Percentiles rank a stretch among this genome's conserved stretches.
phyloP scores from a whole-genome alignment of 1,140 invertebrate genomes.

The Drosophila obscura region DNA sequence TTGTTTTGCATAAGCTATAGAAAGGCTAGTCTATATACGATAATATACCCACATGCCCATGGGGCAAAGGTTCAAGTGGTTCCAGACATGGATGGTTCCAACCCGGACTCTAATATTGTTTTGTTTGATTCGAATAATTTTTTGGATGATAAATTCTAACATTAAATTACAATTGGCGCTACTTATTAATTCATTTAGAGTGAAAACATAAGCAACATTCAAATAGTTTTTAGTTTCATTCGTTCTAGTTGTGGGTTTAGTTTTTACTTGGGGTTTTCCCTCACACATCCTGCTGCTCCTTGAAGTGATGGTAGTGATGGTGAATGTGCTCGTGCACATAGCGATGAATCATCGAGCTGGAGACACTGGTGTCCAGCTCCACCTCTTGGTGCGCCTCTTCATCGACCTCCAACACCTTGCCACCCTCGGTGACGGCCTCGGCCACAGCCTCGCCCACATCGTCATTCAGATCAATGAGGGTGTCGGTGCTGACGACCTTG shows the following conservation, averaged over 20 bases:
- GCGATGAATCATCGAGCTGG: constrained; percentile 83
- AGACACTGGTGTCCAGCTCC: constrained; percentile 82
- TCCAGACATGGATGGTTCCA: constrained; percentile 16
- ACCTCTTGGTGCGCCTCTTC: constrained; percentile 73
- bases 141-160: constrained; percentile 33
- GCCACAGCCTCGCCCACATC: constrained; percentile 71
- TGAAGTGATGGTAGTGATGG: constrained; percentile 92
- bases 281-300: constrained; percentile 79
- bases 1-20: constrained; percentile 33
- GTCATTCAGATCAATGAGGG: constrained; percentile 68
- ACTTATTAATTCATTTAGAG: constrained; percentile 58
- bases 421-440: constrained; percentile 53
- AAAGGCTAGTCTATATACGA: constrained; percentile 16
- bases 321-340: constrained; percentile 93
- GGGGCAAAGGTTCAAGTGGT: constrained; percentile 1
- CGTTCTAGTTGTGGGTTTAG: not conserved
- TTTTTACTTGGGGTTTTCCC: not conserved
- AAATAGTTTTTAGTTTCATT: constrained; percentile 40
- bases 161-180: constrained; percentile 77
- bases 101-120: constrained; percentile 37
- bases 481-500: constrained; percentile 72
- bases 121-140: constrained; percentile 18
- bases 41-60: not conserved
- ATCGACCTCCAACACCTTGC: constrained; percentile 51
- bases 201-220: constrained; percentile 67